phyloP scores from a whole-genome alignment of 2,113 vertebrate genomes.

The Brachionichthys hirsutus region DNA sequence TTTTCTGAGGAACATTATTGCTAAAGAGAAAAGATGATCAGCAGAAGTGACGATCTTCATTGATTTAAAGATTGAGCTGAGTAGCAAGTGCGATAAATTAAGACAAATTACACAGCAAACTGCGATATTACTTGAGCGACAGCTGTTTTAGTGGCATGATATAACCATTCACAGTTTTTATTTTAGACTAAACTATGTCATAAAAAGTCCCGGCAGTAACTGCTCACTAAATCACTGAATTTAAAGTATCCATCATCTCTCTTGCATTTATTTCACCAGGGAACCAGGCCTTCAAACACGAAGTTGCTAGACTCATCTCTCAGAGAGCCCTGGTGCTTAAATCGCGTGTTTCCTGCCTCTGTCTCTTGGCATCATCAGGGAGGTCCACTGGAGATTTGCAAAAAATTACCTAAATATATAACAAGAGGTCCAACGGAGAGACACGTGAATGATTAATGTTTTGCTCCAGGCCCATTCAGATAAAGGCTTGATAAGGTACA shows the following conservation, averaged over 20 bases:
- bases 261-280: slow-evolving; percentile 22
- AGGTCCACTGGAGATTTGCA: slow-evolving; percentile 37
- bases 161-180: slow-evolving; percentile 51
- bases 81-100: slow-evolving; percentile 33
- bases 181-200: slow-evolving; percentile 50
- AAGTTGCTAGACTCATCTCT: slow-evolving; percentile 29
- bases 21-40: slow-evolving; percentile 47
- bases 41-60: slow-evolving; percentile 28
- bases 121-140: slow-evolving; percentile 31
- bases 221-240: slow-evolving; percentile 35
- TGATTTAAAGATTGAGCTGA: slow-evolving; percentile 41
- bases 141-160: slow-evolving; percentile 38
- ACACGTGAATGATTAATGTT: slow-evolving; percentile 15
- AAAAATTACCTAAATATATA: slow-evolving; percentile 43
- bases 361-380: not conserved
- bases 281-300: slow-evolving; percentile 20
- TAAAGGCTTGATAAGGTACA: slow-evolving; percentile 13
- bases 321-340: not conserved
- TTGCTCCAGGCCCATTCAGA: slow-evolving; percentile 11
- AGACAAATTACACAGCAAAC: slow-evolving; percentile 42
- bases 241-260: slow-evolving; percentile 50
- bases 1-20: slow-evolving; percentile 38
- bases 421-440: slow-evolving; percentile 25
- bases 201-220: slow-evolving; percentile 48
- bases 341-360: not conserved